A percentile compares a stretch with the other conserved stretches of the same genome.
Conservation (phyloP, 2,113 vertebrate species). For the Eleginops maclovinus region DNA sequence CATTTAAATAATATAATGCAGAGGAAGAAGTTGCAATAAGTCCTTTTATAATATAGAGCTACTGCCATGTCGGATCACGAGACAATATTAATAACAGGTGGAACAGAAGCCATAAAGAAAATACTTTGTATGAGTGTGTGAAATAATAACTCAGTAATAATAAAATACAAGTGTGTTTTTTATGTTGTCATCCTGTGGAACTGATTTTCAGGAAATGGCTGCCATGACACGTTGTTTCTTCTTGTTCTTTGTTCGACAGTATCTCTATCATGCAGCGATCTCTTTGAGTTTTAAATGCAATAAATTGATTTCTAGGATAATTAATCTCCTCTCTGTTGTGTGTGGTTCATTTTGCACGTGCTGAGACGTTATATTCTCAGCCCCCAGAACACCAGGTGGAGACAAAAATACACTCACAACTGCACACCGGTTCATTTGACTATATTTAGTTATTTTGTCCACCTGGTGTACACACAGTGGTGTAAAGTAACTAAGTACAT, state of each 20-base stretch:
- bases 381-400: conserved; percentile 70
- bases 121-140: conserved; percentile 64
- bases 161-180: conserved; percentile 43
- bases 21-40: conserved; percentile 69
- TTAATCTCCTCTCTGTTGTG: neutral
- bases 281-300: conserved; percentile 75
- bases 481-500: no score
- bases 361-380: neutral
- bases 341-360: neutral
- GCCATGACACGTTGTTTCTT: conserved; percentile 34
- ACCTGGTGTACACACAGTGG: no score
- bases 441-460: no score
- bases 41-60: conserved; percentile 51
- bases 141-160: conserved; percentile 53
- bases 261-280: conserved; percentile 52
- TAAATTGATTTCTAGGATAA: conserved; percentile 82
- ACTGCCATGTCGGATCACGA: conserved; percentile 34
- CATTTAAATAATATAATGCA: conserved; percentile 34
- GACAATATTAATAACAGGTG: conserved; percentile 29
- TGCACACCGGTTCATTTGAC: no score
- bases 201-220: conserved; percentile 51
- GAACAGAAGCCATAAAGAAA: conserved; percentile 75
- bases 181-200: conserved; percentile 54
- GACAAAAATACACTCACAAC: conserved; percentile 50
- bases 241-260: conserved; percentile 48